Evolutionary conservation across 2,113 vertebrate genomes (phyloP).

Genomic region (Cheirogaleus medius): DNA sequence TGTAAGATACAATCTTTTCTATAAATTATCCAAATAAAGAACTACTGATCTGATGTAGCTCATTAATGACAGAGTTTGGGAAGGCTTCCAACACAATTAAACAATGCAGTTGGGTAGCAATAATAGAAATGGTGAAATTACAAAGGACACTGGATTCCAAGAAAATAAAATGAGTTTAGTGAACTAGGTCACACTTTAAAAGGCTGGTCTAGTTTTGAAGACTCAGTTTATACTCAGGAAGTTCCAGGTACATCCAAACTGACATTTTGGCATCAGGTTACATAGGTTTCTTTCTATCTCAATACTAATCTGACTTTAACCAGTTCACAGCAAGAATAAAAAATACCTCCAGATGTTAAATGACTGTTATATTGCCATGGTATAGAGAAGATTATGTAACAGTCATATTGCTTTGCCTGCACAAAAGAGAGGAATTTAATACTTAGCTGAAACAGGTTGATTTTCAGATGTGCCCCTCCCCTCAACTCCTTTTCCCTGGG

Average conservation of each 20-base stretch:
- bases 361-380: not conserved
- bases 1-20: not conserved
- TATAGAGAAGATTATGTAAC: not conserved
- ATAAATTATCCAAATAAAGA: not conserved
- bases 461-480: not conserved
- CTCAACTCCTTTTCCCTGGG: not conserved
- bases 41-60: not conserved
- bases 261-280: not conserved
- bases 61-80: not conserved
- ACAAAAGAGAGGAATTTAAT: not conserved
- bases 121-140: not conserved
- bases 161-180: not conserved
- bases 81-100: not conserved
- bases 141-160: not conserved
- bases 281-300: not conserved
- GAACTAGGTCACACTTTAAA: not conserved
- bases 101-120: not conserved
- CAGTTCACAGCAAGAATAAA: not conserved
- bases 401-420: not conserved
- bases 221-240: not conserved
- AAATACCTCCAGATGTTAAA: not conserved
- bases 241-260: not conserved
- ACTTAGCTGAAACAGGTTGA: not conserved
- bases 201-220: not conserved
- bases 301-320: not conserved